Evolutionary conservation across 2,113 vertebrate genomes (phyloP).

Genomic region (Motacilla alba): DNA sequence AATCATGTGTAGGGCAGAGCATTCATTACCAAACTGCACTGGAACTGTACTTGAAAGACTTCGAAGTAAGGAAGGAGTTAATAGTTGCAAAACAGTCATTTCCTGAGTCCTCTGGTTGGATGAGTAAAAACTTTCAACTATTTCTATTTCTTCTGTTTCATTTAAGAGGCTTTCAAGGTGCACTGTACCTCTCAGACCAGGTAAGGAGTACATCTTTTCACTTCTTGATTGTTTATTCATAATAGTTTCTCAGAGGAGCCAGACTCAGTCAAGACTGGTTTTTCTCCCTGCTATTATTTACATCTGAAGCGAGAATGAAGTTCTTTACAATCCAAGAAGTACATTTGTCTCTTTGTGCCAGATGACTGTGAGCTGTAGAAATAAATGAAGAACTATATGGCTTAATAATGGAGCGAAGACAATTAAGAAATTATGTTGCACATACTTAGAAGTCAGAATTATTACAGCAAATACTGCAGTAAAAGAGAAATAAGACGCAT

Average conservation of each 20-base stretch:
- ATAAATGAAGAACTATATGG: background rate
- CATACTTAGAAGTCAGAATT: background rate
- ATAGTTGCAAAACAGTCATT: slow-evolving; percentile 53
- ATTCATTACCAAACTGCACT: background rate
- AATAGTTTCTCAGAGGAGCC: background rate
- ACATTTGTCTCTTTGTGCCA: background rate
- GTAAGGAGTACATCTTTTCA: slow-evolving; percentile 54
- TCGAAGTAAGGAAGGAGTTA: slow-evolving; percentile 56
- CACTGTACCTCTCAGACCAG: slow-evolving; percentile 22
- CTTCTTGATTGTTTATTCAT: background rate
- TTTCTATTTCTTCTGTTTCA: slow-evolving; percentile 38
- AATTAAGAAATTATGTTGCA: background rate
- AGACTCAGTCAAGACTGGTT: background rate
- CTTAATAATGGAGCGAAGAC: background rate
- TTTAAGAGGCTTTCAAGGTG: slow-evolving; percentile 45
- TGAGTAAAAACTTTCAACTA: slow-evolving; percentile 33
- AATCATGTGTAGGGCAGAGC: background rate
- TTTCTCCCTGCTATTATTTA: slow-evolving; percentile 2
- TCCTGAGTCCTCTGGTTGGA: slow-evolving; percentile 57
- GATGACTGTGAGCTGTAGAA: background rate
- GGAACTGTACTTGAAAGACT: background rate
- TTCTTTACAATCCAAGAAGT: background rate
- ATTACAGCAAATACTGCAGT: background rate
- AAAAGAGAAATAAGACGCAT: background rate
- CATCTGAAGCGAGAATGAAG: background rate